Percentiles rank a stretch among this genome's conserved stretches.
phyloP scores from a whole-genome alignment of 2,113 vertebrate genomes.

The Petaurus breviceps region DNA sequence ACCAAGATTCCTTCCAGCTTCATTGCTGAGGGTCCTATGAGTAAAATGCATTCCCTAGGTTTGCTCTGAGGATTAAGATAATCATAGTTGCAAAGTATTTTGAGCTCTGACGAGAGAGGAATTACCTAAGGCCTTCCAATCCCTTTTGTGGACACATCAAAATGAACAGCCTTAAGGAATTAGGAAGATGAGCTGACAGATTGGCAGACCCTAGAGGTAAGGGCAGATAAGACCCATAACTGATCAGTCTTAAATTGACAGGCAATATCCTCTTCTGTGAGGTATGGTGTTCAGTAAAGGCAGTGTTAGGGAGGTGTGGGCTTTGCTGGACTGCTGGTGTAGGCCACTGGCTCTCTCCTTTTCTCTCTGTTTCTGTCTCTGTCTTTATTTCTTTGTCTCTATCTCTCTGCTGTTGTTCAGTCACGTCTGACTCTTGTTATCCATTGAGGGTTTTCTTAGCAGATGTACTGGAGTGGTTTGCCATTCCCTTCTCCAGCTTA shows the following conservation, averaged over 20 bases:
- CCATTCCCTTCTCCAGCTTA: too few relatives aligned
- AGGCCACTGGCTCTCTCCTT: not conserved
- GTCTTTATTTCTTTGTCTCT: not conserved
- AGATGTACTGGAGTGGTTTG: too few relatives aligned
- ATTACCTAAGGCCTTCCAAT: not conserved
- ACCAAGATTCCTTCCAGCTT: not conserved
- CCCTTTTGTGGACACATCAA: constrained; percentile 12
- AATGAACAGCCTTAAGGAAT: not conserved
- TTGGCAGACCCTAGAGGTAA: not conserved
- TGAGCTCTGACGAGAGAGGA: not conserved
- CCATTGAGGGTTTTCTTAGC: too few relatives aligned
- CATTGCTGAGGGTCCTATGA: not conserved
- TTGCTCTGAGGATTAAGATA: not conserved
- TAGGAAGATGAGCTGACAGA: not conserved
- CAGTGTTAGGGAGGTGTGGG: not conserved
- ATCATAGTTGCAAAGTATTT: not conserved
- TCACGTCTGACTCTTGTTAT: too few relatives aligned
- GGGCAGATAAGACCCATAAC: not conserved
- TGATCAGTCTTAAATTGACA: not conserved
- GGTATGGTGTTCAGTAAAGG: constrained; percentile 1
- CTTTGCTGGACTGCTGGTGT: too few relatives aligned
- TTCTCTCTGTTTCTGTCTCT: not conserved
- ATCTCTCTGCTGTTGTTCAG: not conserved
- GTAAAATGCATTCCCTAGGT: not conserved
- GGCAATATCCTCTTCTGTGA: constrained; percentile 1